phyloP scores from a whole-genome alignment of 2,888 invertebrate species.

The Epirrhoe tristata region DNA sequence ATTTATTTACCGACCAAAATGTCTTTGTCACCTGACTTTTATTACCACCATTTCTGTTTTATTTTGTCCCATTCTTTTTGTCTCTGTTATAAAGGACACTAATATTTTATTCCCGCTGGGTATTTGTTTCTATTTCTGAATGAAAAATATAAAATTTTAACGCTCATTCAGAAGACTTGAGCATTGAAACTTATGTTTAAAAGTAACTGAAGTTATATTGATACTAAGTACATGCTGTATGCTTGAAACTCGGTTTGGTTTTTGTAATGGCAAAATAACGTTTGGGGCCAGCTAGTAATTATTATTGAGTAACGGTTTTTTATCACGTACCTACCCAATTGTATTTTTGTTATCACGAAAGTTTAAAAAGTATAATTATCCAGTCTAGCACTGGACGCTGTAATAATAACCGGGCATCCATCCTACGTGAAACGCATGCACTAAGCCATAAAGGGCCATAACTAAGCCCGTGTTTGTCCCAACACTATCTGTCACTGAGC shows the following conservation, averaged over 20 bases:
- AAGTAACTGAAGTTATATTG: conserved; percentile 14
- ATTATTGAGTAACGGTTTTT: no score
- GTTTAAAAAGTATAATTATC: no score
- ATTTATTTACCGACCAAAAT: conserved; percentile 26
- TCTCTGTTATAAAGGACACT: conserved; percentile 41
- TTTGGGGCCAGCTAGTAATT: no score
- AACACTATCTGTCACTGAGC: conserved; percentile 1
- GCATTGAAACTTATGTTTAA: conserved; percentile 30
- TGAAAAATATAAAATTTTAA: conserved; percentile 33
- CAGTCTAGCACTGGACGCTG: no score
- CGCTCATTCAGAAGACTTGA: conserved; percentile 26
- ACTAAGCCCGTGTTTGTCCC: neutral
- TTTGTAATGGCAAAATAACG: no score
- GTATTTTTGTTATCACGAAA: no score
- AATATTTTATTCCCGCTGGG: conserved; percentile 38
- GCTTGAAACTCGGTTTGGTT: no score
- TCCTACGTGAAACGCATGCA: neutral
- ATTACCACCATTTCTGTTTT: conserved; percentile 44
- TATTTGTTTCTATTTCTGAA: conserved; percentile 40
- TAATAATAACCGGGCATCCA: no score
- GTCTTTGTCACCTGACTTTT: conserved; percentile 48
- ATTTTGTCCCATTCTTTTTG: conserved; percentile 47
- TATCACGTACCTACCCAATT: no score
- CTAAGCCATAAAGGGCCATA: neutral
- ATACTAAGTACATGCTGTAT: neutral